These are phyloP conservation scores for Hipparchia sbordonii DNA, from an alignment of 2,888 invertebrate genomes.

Conservation along the genomic window DNA sequence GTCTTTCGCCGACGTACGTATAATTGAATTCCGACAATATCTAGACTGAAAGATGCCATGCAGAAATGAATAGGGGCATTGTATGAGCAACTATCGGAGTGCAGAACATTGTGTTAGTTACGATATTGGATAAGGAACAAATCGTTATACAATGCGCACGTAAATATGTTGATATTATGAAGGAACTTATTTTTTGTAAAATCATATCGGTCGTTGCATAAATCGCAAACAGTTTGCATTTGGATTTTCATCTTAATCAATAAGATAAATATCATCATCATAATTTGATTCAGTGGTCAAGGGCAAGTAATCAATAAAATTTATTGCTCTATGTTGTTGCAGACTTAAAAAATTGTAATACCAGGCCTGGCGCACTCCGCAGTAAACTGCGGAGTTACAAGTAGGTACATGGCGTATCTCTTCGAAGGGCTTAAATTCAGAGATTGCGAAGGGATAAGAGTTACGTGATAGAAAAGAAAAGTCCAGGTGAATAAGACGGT, in stretches of 20 bases:
- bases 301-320: neutral
- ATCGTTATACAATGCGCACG: slow-evolving; percentile 16
- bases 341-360: too few relatives aligned
- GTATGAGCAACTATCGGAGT: slow-evolving; percentile 32
- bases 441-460: too few relatives aligned
- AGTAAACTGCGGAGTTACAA: too few relatives aligned
- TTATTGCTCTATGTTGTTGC: neutral
- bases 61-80: slow-evolving; percentile 39
- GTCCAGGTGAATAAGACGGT: too few relatives aligned
- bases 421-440: too few relatives aligned
- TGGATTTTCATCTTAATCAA: too few relatives aligned
- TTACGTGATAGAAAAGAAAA: too few relatives aligned
- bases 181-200: neutral
- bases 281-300: neutral
- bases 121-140: slow-evolving; percentile 16
- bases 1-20: slow-evolving; percentile 41
- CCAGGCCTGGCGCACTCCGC: too few relatives aligned
- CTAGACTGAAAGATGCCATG: slow-evolving; percentile 34
- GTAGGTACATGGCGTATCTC: too few relatives aligned
- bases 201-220: neutral
- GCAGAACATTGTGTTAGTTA: slow-evolving; percentile 27
- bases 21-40: slow-evolving; percentile 49
- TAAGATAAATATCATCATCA: too few relatives aligned
- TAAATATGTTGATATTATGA: neutral
- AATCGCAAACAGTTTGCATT: too few relatives aligned